Conservation (phyloP, 2,113 vertebrate genomes). For the Cynocephalus volans region DNA sequence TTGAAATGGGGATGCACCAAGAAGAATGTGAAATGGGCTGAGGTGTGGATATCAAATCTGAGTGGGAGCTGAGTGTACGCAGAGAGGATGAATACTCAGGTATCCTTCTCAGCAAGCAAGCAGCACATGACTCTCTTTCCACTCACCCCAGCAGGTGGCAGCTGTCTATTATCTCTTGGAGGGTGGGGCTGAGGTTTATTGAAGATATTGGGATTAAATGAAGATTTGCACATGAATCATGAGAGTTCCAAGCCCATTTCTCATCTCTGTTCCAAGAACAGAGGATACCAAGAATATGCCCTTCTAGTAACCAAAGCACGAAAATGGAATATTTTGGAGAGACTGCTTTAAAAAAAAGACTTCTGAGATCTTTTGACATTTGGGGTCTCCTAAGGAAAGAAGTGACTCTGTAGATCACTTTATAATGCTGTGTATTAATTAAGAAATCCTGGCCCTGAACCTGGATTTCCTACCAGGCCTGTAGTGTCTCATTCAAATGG, state of each 20-base stretch:
- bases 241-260: background rate
- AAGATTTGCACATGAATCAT: background rate
- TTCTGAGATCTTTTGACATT: background rate
- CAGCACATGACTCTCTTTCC: background rate
- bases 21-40: background rate
- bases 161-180: background rate
- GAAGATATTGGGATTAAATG: background rate
- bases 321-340: background rate
- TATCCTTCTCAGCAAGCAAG: background rate
- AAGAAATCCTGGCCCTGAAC: background rate
- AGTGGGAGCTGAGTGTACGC: rapidly evolving
- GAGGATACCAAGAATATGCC: background rate
- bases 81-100: background rate
- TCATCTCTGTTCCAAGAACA: background rate
- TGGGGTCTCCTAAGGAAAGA: background rate
- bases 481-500: background rate
- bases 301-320: background rate
- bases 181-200: background rate
- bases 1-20: background rate
- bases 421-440: background rate
- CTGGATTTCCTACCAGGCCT: background rate
- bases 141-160: background rate
- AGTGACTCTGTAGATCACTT: background rate
- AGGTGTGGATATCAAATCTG: background rate
- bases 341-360: background rate